These are phyloP conservation scores for Nematostella vectensis DNA, from an alignment of 92 coral and sea anemone species.

Conservation along the genomic window DNA sequence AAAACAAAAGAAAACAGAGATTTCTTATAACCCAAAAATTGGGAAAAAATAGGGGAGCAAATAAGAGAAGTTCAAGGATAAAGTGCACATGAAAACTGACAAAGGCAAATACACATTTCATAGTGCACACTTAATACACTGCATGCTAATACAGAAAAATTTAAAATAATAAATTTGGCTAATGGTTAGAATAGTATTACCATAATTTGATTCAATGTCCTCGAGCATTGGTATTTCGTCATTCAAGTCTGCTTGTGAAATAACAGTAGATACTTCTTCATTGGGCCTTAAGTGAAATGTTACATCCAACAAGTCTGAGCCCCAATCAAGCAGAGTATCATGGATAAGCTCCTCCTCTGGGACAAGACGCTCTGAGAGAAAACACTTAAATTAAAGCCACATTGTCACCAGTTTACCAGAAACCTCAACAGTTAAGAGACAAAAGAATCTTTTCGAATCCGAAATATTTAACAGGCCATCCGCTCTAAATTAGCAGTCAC, in stretches of 20 bases:
- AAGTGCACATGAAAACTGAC: no score
- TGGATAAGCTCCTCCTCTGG: conserved; percentile 76
- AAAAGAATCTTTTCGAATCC: not conserved
- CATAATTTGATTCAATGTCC: conserved; percentile 7
- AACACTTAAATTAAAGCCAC: not conserved
- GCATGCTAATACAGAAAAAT: no score
- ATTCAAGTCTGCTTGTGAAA: not conserved
- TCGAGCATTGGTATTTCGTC: not conserved
- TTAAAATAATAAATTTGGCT: no score
- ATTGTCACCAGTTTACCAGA: not conserved
- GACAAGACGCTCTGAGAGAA: conserved; percentile 66
- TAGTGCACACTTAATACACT: no score
- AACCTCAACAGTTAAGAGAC: not conserved
- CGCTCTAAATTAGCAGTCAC: no score
- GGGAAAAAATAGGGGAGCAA: no score
- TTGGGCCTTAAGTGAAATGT: conserved; percentile 58
- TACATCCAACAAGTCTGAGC: conserved; percentile 82
- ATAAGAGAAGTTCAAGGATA: no score
- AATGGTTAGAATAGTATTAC: no score
- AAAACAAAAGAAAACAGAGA: no score
- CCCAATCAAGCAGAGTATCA: conserved; percentile 84
- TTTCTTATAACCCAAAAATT: no score
- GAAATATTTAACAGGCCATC: no score
- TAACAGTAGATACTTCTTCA: conserved; percentile 16
- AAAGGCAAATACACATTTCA: no score